Conservation (phyloP, 2,888 invertebrate species). For the Mythimna ferrago region DNA sequence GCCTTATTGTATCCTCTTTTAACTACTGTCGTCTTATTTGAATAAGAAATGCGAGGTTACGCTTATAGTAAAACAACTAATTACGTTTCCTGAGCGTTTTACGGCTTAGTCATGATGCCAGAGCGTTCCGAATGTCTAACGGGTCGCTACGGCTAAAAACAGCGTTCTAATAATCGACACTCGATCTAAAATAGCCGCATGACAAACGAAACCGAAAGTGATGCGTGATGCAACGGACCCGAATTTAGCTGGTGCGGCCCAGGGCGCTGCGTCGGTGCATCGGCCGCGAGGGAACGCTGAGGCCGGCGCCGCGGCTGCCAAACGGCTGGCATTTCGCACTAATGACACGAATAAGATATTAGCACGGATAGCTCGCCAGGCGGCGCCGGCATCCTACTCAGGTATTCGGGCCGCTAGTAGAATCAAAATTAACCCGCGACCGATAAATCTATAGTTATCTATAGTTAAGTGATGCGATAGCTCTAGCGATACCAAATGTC, state of each 20-base stretch:
- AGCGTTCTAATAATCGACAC: slow-evolving; percentile 89
- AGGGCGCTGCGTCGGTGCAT: slow-evolving; percentile 88
- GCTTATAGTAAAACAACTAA: slow-evolving; percentile 77
- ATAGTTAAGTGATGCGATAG: slow-evolving; percentile 45
- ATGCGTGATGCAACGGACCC: slow-evolving; percentile 89
- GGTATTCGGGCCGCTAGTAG: slow-evolving; percentile 83
- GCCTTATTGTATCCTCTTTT: slow-evolving; percentile 82
- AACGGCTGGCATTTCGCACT: slow-evolving; percentile 89
- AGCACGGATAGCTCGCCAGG: slow-evolving; percentile 84
- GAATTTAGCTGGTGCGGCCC: slow-evolving; percentile 86
- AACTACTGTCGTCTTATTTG: slow-evolving; percentile 79
- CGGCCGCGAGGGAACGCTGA: slow-evolving; percentile 83
- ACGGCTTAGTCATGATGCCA: slow-evolving; percentile 79
- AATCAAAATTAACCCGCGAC: slow-evolving; percentile 79
- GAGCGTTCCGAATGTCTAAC: slow-evolving; percentile 72
- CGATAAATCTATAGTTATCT: slow-evolving; percentile 55
- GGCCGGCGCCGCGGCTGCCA: slow-evolving; percentile 83
- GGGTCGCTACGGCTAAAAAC: slow-evolving; percentile 82
- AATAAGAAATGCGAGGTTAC: slow-evolving; percentile 84
- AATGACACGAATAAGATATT: slow-evolving; percentile 91
- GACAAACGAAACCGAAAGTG: slow-evolving; percentile 90
- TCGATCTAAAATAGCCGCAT: slow-evolving; percentile 88
- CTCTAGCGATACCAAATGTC: slow-evolving; percentile 45
- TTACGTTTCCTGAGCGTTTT: slow-evolving; percentile 76
- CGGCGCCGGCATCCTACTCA: slow-evolving; percentile 76